phyloP scores from a whole-genome alignment of 2,797 vertebrate species.

The Sparus aurata region DNA sequence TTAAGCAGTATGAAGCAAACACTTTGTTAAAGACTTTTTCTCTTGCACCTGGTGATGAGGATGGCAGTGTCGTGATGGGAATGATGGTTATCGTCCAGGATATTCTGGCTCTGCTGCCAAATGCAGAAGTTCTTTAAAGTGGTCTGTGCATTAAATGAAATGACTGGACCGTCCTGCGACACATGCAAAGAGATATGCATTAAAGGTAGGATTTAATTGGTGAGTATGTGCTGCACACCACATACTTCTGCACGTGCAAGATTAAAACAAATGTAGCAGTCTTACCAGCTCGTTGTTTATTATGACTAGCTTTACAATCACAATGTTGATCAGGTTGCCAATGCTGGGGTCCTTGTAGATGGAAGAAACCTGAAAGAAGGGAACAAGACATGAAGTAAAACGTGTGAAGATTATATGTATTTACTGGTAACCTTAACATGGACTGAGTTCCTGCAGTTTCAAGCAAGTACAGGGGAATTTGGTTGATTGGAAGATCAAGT shows the following conservation, averaged over 20 bases:
- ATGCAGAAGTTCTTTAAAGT: constrained; percentile 99
- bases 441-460: constrained; percentile 28
- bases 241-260: background rate
- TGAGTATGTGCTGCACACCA: background rate
- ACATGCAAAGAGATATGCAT: constrained; percentile 1
- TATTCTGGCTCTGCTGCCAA: constrained; percentile 96
- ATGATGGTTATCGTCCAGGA: constrained; percentile 91
- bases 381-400: constrained; percentile 19
- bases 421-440: constrained; percentile 8
- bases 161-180: constrained; percentile 92
- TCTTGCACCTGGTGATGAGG: constrained; percentile 93
- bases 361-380: constrained; percentile 92
- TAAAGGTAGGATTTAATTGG: background rate
- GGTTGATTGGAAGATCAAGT: constrained; percentile 68
- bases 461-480: constrained; percentile 58
- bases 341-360: constrained; percentile 99
- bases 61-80: constrained; percentile 95
- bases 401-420: background rate
- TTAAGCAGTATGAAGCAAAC: background rate
- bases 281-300: constrained; percentile 96
- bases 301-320: constrained; percentile 97
- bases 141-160: constrained; percentile 97
- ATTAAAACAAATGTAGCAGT: constrained; percentile 45
- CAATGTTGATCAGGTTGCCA: constrained; percentile 98
- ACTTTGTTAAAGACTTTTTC: background rate